phyloP scores from a whole-genome alignment of 2,113 vertebrate species.

The Tychaedon coryphoeus region DNA sequence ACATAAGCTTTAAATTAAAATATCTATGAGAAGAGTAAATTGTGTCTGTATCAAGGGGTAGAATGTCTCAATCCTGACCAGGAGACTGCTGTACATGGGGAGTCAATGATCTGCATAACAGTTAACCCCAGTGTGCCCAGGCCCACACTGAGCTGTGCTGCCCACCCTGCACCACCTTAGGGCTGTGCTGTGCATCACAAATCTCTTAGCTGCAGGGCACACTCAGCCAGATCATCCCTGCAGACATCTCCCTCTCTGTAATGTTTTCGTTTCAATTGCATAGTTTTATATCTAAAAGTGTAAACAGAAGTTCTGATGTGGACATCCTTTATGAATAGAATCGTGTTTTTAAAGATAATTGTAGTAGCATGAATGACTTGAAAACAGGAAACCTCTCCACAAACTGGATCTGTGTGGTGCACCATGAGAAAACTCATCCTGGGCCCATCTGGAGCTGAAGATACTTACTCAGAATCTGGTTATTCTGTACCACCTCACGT shows the following conservation, averaged over 20 bases:
- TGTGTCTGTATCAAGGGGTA: not conserved
- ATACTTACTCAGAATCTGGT: not conserved
- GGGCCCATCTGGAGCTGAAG: not conserved
- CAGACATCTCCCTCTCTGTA: not conserved
- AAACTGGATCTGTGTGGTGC: not conserved
- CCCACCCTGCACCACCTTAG: too few relatives aligned
- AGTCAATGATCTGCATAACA: not conserved
- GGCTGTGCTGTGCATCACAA: not conserved
- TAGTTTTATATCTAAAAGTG: not conserved
- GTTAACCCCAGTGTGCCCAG: not conserved
- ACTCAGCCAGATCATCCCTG: not conserved
- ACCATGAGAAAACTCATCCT: not conserved
- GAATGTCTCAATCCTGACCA: not conserved
- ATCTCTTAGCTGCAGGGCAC: not conserved
- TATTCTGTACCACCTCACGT: not conserved
- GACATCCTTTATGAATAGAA: not conserved
- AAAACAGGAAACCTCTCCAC: not conserved
- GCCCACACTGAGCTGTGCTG: not conserved
- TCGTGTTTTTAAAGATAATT: not conserved
- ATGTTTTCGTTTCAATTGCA: accelerated
- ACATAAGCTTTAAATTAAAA: not conserved
- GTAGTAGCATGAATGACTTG: not conserved
- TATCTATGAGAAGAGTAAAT: not conserved
- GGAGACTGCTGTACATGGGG: not conserved
- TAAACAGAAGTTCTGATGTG: not conserved